Conservation (phyloP, 2,113 vertebrate species). For the Corythornis vintsioides region DNA sequence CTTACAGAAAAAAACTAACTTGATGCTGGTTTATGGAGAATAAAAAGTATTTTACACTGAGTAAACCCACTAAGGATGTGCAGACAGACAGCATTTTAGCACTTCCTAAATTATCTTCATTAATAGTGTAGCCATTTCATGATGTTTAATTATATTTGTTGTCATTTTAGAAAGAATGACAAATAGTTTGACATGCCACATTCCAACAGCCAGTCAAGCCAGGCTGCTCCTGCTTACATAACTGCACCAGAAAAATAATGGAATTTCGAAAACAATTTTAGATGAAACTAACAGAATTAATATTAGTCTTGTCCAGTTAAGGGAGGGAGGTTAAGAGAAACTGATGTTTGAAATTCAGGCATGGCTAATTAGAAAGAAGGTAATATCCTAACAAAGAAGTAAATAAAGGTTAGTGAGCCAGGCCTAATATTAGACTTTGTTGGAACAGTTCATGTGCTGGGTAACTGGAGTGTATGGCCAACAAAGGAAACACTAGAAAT, state of each 20-base stretch:
- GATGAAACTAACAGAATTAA: background rate
- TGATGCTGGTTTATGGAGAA: background rate
- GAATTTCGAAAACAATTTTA: background rate
- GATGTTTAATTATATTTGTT: background rate
- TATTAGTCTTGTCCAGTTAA: background rate
- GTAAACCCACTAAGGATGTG: background rate
- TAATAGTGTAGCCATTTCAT: background rate
- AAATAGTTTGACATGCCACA: background rate
- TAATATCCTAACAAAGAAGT: background rate
- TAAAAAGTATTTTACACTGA: background rate
- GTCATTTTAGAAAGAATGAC: background rate
- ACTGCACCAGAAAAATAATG: background rate
- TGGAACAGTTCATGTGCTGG: background rate
- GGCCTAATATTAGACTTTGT: background rate
- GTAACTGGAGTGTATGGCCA: background rate
- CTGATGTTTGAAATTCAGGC: background rate
- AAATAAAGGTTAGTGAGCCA: background rate
- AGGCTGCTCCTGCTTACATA: background rate
- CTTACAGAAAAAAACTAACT: background rate
- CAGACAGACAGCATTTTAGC: background rate
- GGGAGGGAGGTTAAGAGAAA: background rate
- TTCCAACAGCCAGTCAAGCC: background rate
- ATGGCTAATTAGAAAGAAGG: background rate
- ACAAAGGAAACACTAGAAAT: background rate
- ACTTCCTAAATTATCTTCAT: background rate